Evolutionary conservation across 2,113 vertebrate genomes (phyloP).

Genomic region (Dicerorhinus sumatrensis): DNA sequence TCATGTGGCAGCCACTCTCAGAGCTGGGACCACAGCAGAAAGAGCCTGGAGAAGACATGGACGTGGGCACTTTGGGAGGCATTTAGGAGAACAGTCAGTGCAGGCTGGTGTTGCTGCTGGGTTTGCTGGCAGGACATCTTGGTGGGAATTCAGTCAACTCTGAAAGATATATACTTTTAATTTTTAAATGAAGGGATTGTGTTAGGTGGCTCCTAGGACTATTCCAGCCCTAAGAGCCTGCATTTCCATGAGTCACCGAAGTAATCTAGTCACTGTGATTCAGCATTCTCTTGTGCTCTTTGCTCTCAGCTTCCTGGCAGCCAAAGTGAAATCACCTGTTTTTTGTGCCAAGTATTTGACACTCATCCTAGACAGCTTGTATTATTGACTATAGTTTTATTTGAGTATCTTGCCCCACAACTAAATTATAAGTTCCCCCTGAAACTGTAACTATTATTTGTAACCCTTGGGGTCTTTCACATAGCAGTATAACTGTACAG

Average conservation of each 20-base stretch:
- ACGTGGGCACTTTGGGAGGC: background rate
- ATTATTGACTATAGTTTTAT: constrained; percentile 49
- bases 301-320: constrained; percentile 38
- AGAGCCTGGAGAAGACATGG: background rate
- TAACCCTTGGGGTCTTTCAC: background rate
- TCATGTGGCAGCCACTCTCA: background rate
- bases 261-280: background rate
- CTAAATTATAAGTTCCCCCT: background rate
- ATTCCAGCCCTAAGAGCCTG: background rate
- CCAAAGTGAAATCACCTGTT: constrained; percentile 47
- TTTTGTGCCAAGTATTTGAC: constrained; percentile 63
- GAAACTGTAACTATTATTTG: background rate
- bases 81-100: background rate
- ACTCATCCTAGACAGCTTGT: constrained; percentile 10
- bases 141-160: background rate
- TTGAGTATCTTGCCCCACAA: constrained; percentile 28
- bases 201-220: background rate
- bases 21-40: background rate
- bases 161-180: background rate
- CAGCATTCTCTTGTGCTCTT: background rate
- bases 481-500: background rate
- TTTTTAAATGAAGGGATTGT: background rate
- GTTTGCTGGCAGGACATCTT: background rate
- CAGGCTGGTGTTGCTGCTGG: background rate
- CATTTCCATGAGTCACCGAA: constrained; percentile 9